A percentile compares a stretch with the other conserved stretches of the same genome.
Conservation (phyloP, 2,888 invertebrate genomes). For the Ceraclea dissimilis region DNA sequence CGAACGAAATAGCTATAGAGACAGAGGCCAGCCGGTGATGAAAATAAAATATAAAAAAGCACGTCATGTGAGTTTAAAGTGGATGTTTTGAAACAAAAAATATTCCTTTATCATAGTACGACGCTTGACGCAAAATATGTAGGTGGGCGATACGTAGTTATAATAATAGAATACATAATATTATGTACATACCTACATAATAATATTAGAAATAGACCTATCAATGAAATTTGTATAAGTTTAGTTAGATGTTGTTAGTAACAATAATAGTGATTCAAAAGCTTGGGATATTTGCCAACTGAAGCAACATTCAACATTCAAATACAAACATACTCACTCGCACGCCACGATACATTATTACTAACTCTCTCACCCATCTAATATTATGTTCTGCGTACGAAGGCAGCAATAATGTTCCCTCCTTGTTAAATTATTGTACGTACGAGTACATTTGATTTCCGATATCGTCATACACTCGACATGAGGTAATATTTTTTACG, state of each 20-base stretch:
- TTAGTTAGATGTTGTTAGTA: not conserved
- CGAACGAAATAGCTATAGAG: too few species aligned
- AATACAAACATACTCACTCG: too few species aligned
- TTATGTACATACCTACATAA: not conserved
- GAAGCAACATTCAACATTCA: slow-evolving; percentile 10
- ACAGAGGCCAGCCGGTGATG: not conserved
- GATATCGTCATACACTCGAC: too few species aligned
- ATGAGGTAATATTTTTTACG: too few species aligned
- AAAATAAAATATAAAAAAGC: slow-evolving; percentile 4
- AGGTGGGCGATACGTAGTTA: not conserved
- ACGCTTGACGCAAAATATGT: not conserved
- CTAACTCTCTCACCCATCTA: too few species aligned
- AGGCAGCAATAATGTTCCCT: too few species aligned
- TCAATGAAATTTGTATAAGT: slow-evolving; percentile 1
- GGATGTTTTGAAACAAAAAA: not conserved
- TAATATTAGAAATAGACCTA: not conserved
- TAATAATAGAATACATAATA: not conserved
- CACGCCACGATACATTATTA: too few species aligned
- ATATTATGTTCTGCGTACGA: too few species aligned
- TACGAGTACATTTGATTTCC: too few species aligned
- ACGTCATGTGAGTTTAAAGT: not conserved
- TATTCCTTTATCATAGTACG: not conserved
- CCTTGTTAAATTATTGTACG: too few species aligned
- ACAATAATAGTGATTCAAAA: slow-evolving; percentile 20
- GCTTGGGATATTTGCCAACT: slow-evolving; percentile 23